phyloP scores from a whole-genome alignment of 2,888 invertebrate genomes.

The Cataglyphis altisquamis region DNA sequence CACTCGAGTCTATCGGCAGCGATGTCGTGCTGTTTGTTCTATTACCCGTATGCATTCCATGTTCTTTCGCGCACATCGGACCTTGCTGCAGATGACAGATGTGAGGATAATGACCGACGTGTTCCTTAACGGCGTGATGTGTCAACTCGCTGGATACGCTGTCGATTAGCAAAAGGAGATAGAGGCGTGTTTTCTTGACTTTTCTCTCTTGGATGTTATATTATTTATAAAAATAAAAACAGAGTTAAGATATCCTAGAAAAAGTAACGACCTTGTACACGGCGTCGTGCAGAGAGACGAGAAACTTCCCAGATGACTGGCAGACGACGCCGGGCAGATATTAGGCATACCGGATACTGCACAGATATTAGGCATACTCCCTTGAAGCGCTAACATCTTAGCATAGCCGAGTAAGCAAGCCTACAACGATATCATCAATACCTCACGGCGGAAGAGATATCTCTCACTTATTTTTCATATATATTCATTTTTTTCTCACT shows the following conservation, averaged over 20 bases:
- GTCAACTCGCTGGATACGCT: slow-evolving; percentile 61
- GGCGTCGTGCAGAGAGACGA: slow-evolving; percentile 54
- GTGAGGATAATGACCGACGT: slow-evolving; percentile 52
- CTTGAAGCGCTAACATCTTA: slow-evolving; percentile 80
- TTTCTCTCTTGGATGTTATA: neutral
- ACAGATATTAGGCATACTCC: slow-evolving; percentile 80
- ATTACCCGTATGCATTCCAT: slow-evolving; percentile 63
- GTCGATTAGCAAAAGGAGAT: slow-evolving; percentile 24
- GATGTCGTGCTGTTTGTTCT: slow-evolving; percentile 70
- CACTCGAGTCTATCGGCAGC: slow-evolving; percentile 69
- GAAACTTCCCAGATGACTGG: slow-evolving; percentile 61
- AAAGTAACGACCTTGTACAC: slow-evolving; percentile 69
- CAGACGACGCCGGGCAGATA: slow-evolving; percentile 72
- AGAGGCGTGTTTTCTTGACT: neutral
- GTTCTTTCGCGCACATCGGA: slow-evolving; percentile 64
- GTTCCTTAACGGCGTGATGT: slow-evolving; percentile 66
- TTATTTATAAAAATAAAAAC: neutral
- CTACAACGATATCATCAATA: slow-evolving; percentile 66
- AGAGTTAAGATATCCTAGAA: neutral
- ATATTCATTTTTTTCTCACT: neutral
- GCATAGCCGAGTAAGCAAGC: slow-evolving; percentile 80
- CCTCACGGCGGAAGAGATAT: slow-evolving; percentile 26
- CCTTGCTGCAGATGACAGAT: slow-evolving; percentile 62
- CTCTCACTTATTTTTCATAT: neutral
- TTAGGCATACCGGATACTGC: slow-evolving; percentile 58